Evolutionary conservation across 35 echinoderm and acorn worm species (phyloP).

Genomic region (Apostichopus californicus): DNA sequence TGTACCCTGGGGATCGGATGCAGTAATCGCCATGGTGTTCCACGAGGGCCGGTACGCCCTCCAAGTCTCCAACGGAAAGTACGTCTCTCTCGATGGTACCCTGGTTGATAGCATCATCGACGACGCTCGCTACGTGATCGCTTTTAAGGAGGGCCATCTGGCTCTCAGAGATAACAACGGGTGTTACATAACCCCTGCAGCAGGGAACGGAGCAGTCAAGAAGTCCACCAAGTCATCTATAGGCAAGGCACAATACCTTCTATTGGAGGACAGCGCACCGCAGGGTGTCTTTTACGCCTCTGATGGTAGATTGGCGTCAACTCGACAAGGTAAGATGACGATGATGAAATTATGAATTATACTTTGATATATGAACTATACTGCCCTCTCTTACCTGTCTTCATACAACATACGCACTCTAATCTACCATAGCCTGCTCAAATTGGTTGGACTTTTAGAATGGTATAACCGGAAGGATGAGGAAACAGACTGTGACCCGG

Average conservation of each 20-base stretch:
- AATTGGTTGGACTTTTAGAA: too few relatives aligned
- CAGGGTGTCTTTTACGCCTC: constrained; percentile 68
- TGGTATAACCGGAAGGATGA: too few relatives aligned
- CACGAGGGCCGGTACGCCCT: constrained; percentile 67
- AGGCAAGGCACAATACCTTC: constrained; percentile 64
- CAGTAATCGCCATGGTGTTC: constrained; percentile 63
- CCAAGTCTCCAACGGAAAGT: constrained; percentile 67
- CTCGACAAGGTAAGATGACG: constrained; percentile 63
- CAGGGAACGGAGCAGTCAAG: constrained; percentile 50
- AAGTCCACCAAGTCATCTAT: constrained; percentile 47
- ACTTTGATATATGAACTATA: too few relatives aligned
- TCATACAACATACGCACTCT: too few relatives aligned
- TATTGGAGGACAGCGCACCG: constrained; percentile 71
- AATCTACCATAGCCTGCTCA: too few relatives aligned
- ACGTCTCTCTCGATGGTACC: constrained; percentile 42
- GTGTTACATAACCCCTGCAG: constrained; percentile 52
- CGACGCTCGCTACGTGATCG: constrained; percentile 54
- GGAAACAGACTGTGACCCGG: too few relatives aligned
- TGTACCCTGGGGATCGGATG: constrained; percentile 72
- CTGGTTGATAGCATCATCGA: constrained; percentile 44
- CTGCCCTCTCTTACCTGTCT: too few relatives aligned
- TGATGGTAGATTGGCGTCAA: constrained; percentile 60
- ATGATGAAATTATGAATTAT: too few relatives aligned
- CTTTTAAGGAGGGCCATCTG: constrained; percentile 60
- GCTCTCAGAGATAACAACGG: constrained; percentile 66